Percentiles rank a stretch among this genome's conserved stretches.
Evolutionary conservation across 2,113 vertebrate species (phyloP).

Genomic region (Apus apus): DNA sequence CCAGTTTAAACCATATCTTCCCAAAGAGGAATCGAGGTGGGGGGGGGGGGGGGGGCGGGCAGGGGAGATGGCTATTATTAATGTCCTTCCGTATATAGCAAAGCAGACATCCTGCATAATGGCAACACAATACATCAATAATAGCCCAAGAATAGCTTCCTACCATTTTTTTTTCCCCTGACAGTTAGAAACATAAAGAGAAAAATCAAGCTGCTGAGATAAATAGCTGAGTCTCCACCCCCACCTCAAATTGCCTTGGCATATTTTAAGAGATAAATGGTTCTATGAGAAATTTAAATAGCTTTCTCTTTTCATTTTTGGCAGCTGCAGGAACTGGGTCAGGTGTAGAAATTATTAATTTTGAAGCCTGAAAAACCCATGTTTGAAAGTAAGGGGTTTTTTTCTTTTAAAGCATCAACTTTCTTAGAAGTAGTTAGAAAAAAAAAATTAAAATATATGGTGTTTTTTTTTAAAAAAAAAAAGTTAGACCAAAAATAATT

Average conservation of each 20-base stretch:
- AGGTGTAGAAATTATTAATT: conserved; percentile 81
- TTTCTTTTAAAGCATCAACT: conserved; percentile 58
- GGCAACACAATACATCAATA: conserved; percentile 59
- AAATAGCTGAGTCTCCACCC: conserved; percentile 71
- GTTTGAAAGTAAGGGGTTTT: conserved; percentile 61
- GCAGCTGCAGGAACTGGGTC: conserved; percentile 77
- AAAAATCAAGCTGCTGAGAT: conserved; percentile 70
- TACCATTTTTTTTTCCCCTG: conserved; percentile 45
- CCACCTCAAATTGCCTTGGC: conserved; percentile 74
- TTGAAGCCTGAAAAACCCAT: conserved; percentile 72
- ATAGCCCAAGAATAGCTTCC: conserved; percentile 61
- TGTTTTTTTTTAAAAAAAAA: background rate
- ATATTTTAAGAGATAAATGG: conserved; percentile 79
- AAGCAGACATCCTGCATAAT: conserved; percentile 53
- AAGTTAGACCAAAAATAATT: conserved; percentile 26
- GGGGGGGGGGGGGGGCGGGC: conserved; percentile 48
- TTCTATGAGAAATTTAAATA: conserved; percentile 74
- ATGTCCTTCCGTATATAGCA: conserved; percentile 41
- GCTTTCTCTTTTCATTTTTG: conserved; percentile 76
- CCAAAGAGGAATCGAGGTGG: conserved; percentile 15
- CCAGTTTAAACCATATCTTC: conserved; percentile 37
- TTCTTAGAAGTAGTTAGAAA: conserved; percentile 64
- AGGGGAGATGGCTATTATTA: conserved; percentile 58
- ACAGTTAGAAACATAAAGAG: conserved; percentile 70
- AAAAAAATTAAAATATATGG: conserved; percentile 5